A percentile compares a stretch with the other conserved stretches of the same genome.
Evolutionary conservation across 1,140 invertebrate species (phyloP).

Genomic region (Dermatophagoides farinae): DNA sequence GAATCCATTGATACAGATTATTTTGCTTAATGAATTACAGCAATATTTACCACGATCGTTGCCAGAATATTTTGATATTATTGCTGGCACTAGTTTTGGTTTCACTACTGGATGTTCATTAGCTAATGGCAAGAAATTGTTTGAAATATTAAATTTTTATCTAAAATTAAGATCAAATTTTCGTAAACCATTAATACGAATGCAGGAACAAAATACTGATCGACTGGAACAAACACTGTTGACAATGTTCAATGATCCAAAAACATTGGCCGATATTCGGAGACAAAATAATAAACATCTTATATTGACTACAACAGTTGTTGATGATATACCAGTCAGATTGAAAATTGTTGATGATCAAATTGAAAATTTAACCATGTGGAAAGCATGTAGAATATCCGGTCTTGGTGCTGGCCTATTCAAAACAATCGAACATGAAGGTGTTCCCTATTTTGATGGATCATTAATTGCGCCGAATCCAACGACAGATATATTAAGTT

Average conservation of each 20-base stretch:
- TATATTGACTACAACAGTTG: neutral
- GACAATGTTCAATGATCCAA: neutral
- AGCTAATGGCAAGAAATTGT: neutral
- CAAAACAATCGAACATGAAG: neutral
- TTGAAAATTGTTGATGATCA: neutral
- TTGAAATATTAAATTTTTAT: neutral
- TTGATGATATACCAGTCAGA: neutral
- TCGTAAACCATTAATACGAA: neutral
- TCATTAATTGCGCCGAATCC: neutral
- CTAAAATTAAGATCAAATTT: neutral
- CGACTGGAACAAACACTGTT: neutral
- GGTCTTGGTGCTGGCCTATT: neutral
- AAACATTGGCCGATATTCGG: neutral
- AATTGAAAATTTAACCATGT: neutral
- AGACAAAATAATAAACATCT: neutral
- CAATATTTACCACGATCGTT: neutral
- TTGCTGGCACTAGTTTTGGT: constrained; percentile 1
- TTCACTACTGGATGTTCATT: neutral
- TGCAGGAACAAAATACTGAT: neutral
- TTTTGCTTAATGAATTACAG: neutral
- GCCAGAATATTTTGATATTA: neutral
- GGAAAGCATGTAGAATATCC: neutral
- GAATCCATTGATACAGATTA: neutral
- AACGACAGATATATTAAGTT: neutral
- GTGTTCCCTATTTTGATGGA: neutral